Percentiles rank a stretch among this genome's conserved stretches.
These are phyloP conservation scores for Rallus crepitans DNA, from an alignment of 2,797 vertebrate genomes.

Conservation along the genomic window DNA sequence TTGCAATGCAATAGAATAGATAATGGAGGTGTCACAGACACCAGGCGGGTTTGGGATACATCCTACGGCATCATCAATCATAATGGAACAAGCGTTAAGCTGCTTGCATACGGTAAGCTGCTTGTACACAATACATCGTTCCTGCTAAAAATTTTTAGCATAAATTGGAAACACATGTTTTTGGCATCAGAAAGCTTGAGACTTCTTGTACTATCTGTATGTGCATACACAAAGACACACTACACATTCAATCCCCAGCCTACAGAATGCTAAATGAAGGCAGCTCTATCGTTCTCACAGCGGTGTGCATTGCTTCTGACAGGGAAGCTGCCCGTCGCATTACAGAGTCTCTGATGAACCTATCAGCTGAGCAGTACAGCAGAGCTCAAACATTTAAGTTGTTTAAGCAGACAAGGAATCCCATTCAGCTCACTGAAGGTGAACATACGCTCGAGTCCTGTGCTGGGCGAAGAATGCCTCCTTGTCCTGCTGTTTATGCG, in stretches of 20 bases:
- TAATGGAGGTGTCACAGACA: slow-evolving; percentile 1
- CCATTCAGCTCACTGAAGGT: neutral
- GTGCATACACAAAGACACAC: neutral
- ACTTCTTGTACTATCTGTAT: neutral
- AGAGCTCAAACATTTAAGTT: neutral
- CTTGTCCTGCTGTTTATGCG: slow-evolving; percentile 41
- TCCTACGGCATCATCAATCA: neutral
- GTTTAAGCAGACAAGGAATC: slow-evolving; percentile 24
- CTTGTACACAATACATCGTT: neutral
- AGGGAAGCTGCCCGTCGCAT: neutral
- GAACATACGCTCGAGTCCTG: neutral
- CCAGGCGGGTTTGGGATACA: neutral
- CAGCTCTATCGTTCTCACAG: neutral
- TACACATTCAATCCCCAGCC: neutral
- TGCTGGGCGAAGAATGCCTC: neutral
- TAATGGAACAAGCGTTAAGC: neutral
- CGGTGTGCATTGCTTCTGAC: neutral
- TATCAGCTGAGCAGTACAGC: neutral
- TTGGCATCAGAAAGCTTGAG: neutral
- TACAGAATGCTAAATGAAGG: neutral
- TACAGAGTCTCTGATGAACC: neutral
- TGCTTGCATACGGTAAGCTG: neutral
- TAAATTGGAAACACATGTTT: neutral
- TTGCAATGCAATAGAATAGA: neutral
- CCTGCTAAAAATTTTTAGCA: neutral